These are phyloP conservation scores for Daphoenositta chrysoptera DNA, from an alignment of 2,113 vertebrate species.

Conservation along the genomic window DNA sequence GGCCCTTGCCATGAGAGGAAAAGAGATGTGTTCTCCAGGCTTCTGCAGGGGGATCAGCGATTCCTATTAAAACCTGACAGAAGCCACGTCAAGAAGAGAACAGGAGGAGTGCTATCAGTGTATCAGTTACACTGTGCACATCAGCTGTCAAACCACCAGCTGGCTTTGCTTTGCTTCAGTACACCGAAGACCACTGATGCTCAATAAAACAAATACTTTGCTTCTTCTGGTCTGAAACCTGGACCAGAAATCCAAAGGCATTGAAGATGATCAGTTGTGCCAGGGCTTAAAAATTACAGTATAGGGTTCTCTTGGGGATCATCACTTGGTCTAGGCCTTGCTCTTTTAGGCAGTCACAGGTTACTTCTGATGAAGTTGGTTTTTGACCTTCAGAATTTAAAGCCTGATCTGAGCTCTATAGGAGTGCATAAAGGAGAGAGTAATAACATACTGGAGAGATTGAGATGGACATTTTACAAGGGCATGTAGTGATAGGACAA, in stretches of 20 bases:
- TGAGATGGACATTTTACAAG: neutral
- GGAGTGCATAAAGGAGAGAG: neutral
- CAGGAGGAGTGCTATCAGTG: neutral
- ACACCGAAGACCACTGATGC: neutral
- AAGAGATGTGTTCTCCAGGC: neutral
- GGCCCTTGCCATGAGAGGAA: neutral
- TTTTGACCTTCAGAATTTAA: neutral
- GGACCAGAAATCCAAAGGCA: neutral
- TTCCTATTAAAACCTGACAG: neutral
- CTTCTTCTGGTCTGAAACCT: neutral
- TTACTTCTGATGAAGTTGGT: neutral
- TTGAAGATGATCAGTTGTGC: neutral
- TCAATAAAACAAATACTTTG: neutral
- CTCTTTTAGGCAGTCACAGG: neutral
- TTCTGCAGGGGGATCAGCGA: fast-evolving
- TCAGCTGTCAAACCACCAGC: neutral
- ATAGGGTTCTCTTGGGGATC: neutral
- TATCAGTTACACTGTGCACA: neutral
- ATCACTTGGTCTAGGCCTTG: neutral
- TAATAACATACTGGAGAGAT: neutral
- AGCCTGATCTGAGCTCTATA: neutral
- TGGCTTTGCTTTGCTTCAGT: neutral
- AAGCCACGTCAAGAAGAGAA: neutral
- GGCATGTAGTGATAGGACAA: neutral
- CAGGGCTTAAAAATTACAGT: neutral